Evolutionary conservation across 2,113 vertebrate genomes (phyloP).

Genomic region (Ahaetulla prasina): DNA sequence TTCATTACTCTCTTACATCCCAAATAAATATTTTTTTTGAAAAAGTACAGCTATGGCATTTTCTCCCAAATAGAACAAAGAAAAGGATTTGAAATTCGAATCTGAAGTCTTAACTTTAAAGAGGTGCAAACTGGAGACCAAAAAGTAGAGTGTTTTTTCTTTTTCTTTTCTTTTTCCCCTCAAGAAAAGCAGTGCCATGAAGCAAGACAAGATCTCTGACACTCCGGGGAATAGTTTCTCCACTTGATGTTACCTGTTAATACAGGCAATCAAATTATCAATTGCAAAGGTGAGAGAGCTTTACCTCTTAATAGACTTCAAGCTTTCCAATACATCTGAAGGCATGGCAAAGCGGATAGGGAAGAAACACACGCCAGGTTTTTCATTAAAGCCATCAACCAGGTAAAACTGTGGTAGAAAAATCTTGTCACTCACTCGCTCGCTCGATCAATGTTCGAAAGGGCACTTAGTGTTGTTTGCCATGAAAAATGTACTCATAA

Average conservation of each 20-base stretch:
- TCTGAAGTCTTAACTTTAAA: background rate
- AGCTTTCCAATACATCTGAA: background rate
- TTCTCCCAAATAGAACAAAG: background rate
- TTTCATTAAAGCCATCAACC: background rate
- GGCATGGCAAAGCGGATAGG: accelerated
- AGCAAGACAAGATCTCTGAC: background rate
- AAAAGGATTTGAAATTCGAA: background rate
- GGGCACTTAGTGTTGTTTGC: background rate
- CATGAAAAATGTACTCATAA: background rate
- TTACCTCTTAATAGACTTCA: background rate
- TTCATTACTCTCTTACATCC: too few relatives aligned
- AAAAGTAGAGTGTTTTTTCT: background rate
- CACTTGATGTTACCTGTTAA: background rate
- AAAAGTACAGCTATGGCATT: background rate
- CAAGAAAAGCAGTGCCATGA: background rate
- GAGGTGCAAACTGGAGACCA: background rate
- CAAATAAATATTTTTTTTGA: too few relatives aligned
- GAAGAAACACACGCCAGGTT: background rate
- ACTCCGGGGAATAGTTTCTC: background rate
- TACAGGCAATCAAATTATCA: background rate
- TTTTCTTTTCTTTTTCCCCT: background rate
- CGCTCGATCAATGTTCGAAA: background rate
- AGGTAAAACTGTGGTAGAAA: background rate
- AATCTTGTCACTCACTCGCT: background rate
- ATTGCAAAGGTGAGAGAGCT: background rate